Evolutionary conservation across 2,797 vertebrate species (phyloP).

Genomic region (Arnoldichthys spilopterus): DNA sequence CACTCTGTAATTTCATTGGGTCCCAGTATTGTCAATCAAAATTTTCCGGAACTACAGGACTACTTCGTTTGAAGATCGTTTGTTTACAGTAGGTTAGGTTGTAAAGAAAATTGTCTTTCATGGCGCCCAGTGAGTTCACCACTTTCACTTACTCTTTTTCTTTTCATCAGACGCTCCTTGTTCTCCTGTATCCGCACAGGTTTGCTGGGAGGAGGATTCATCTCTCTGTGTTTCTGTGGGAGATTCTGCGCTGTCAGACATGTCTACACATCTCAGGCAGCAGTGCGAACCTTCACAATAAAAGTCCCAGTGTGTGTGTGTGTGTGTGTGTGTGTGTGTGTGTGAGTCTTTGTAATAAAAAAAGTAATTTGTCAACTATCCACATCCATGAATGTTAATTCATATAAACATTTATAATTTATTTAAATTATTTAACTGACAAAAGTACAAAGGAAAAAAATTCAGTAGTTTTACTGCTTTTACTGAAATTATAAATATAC

Average conservation of each 20-base stretch:
- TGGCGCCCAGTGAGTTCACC: no score
- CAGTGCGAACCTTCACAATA: constrained; percentile 40
- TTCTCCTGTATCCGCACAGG: constrained; percentile 61
- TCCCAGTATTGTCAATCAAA: constrained; percentile 38
- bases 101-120: background rate
- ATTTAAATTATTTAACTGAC: no score
- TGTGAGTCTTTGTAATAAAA: no score
- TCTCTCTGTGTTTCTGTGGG: constrained; percentile 77
- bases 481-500: no score
- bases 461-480: no score
- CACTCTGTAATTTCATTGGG: constrained; percentile 58
- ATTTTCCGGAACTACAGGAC: constrained; percentile 55
- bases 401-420: no score
- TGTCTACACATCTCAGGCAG: constrained; percentile 45
- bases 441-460: no score
- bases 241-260: constrained; percentile 81
- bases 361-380: no score
- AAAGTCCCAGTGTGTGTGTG: constrained; percentile 25
- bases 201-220: constrained; percentile 63
- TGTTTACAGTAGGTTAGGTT: background rate
- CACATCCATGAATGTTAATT: no score
- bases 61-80: background rate
- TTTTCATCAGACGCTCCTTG: constrained; percentile 73
- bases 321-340: no score
- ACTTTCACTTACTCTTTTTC: constrained; percentile 78